Conservation (phyloP, 2,113 vertebrate species). For the Zosterops japonicus region DNA sequence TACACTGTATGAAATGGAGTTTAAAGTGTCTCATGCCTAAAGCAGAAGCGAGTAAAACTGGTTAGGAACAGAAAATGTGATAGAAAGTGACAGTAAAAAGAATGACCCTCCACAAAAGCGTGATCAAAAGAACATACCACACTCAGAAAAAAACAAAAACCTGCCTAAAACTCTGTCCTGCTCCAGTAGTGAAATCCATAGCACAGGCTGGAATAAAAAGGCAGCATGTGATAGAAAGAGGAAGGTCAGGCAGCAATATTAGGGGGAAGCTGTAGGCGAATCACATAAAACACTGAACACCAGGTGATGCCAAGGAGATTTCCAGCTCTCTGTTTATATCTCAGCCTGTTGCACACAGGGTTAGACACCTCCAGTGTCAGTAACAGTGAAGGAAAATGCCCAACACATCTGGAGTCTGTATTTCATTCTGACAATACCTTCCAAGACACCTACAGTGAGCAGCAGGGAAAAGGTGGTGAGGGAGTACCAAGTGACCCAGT, state of each 20-base stretch:
- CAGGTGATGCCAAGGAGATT: not conserved
- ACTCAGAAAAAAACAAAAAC: not conserved
- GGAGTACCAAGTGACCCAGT: not conserved
- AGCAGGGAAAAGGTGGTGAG: not conserved
- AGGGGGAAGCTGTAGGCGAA: not conserved
- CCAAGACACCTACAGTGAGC: not conserved
- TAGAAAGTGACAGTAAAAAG: not conserved
- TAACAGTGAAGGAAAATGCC: not conserved
- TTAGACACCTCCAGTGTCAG: not conserved
- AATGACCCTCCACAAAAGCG: fast-evolving
- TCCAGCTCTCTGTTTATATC: not conserved
- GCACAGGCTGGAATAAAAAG: not conserved
- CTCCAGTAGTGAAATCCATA: not conserved
- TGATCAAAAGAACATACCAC: not conserved
- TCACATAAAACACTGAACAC: not conserved
- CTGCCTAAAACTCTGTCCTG: not conserved
- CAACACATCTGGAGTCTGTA: not conserved
- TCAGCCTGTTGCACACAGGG: not conserved
- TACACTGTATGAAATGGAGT: not conserved
- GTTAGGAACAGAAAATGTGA: not conserved
- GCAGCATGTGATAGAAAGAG: not conserved
- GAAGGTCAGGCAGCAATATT: not conserved
- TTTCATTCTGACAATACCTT: not conserved
- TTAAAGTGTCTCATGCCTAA: not conserved
- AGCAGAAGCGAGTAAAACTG: not conserved